Evolutionary conservation across 2,888 invertebrate species (phyloP), one percentile per base, ranked within the genome.

Genomic region (Spodoptera picta): DNA sequence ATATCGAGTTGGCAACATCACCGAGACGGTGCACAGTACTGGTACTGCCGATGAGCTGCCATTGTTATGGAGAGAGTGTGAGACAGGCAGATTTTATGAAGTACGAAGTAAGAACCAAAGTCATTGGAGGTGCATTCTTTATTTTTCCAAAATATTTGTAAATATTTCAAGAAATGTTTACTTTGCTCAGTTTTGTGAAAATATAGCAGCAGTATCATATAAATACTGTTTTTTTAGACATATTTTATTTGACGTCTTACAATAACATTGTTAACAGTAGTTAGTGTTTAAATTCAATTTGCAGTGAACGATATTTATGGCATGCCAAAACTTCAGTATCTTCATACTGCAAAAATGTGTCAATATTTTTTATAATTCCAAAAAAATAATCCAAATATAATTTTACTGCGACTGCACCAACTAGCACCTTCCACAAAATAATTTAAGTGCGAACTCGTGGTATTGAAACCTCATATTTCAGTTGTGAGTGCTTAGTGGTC

Each of bases 1-100:
- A 89, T 90, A 92, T 90, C 89, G 92, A 89, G 91, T 91, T 93
- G 93, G 93, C 94, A 93, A 89, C 90, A 87, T 79, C 83, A 87
- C 83, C 68, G 66, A 80, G 79, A 76, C 65, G 71, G 71, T 78
- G 76, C 67, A 60, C 68, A 69, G 68, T 56, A 58, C 65, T 74
- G 78, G 67, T 64, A 62, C 65, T 64, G 75, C 70, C 79, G 65
- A 79, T 69, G 70, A 66, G 71, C 67, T 73, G 67, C 65, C 61
- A 65, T 64, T 80, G 81, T 77, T 65, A 59, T 77, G 71, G 77
- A 76, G 76, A 70, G 71, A 72, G 73, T 72, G 71, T 72, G 77
- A 76, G 72, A 53, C 24, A 51, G 57, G 58, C 23, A 73, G 27
- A 27, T 27, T 27, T 4, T 27, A 27, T 27, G 27, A 27, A 70